Base-by-base conservation (phyloP, 2,797 vertebrate species). In the Anguilla pacifica region DNA sequence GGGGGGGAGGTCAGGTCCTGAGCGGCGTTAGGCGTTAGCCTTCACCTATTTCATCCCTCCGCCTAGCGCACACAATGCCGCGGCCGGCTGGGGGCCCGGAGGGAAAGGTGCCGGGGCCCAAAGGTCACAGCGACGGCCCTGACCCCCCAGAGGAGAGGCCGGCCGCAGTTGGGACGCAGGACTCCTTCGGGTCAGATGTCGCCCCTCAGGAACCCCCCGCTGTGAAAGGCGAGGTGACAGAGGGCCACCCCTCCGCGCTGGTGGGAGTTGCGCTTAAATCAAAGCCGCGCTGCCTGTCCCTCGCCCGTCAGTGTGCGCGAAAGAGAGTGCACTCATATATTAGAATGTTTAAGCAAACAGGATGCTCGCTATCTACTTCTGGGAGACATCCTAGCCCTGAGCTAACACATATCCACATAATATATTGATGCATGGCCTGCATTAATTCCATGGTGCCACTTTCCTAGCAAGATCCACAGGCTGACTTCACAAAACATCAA, bases 41-140 rank as follows among this genome's bases (percentile, higher is more conserved):
- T 87, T 82, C 77, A 49, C 86, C 25, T 67, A 87, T 87, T 87
- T 87, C 86, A 87, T 13, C 74, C 86, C 43, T 2, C 86, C 35
- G 22, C 79, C 22, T 28, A 15, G 46, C 22, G 25, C 7, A 86
- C 74, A 86, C 86, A 86, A 81, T 46, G 55, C 35, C 22, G 1
- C 15, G 74, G 3, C 74, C 39, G 5, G 22, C 49, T 9, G 81
- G 3, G 13, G 43, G 86, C n/a, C 11, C 35, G 19, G 31, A n/a
- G 57, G 61, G 57, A 43, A 28, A 39, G 86, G 19, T 72, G 86
- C 49, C 17, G 11, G n/a, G 53, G 81, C 81, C 53, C 86, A 72
- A 6, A 83, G 61, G 49, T 28, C 86, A 87, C 59, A 55, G 70
- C 64, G 86, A 46, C 46, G 10, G 46, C 43, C 9, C 28, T 72